Evolutionary conservation across 2,113 vertebrate species (phyloP), one percentile per base, ranked within the genome.

Genomic region (Corydoras sp.): DNA sequence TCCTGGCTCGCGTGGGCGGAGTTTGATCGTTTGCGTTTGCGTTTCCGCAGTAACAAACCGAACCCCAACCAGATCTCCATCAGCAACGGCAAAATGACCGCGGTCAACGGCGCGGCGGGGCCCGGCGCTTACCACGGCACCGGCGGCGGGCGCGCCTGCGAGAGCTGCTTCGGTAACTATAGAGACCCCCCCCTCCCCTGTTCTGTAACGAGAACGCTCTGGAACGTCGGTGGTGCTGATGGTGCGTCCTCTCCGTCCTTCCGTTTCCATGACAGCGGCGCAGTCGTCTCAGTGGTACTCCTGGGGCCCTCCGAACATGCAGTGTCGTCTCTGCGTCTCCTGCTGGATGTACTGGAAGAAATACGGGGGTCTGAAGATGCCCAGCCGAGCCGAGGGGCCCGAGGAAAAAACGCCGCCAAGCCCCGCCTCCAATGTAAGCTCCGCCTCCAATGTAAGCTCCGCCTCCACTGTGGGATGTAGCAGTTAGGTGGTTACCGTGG

Each of bases 331-430:
- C 79, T 98, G 96, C 71, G 93, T 96, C 14, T 92, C 94, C 78
- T 98, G 96, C 83, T 98, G 96, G 95, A 93, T 95, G 84, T 98
- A 98, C 79, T 98, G 96, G 96, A 98, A 98, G 89, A 98, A 98
- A 83, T 98, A 98, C 0, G 94, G 95, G 58, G 95, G 96, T 70
- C 88, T 98, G 81, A 98, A 98, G 90, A 98, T 97, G 96, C 96
- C 94, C 10, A 98, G 94, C 76, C 90, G 94, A 82, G 93, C 93
- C 51, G 95, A 97, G 62, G 94, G 24, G 10, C 84, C 88, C 5
- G 90, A 90, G 77, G 95, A 96, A 82, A 93, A 92, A 81, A 85
- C 92, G 18, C 92, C 94, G 66, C 93, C 95, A 18, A 92, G 79
- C 71, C 94, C 94, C 9, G 78, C 91, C 64, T 73, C 89, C 82